These are phyloP conservation scores for Serrognathus titanus DNA, from an alignment of 2,888 invertebrate species.

Conservation along the genomic window DNA sequence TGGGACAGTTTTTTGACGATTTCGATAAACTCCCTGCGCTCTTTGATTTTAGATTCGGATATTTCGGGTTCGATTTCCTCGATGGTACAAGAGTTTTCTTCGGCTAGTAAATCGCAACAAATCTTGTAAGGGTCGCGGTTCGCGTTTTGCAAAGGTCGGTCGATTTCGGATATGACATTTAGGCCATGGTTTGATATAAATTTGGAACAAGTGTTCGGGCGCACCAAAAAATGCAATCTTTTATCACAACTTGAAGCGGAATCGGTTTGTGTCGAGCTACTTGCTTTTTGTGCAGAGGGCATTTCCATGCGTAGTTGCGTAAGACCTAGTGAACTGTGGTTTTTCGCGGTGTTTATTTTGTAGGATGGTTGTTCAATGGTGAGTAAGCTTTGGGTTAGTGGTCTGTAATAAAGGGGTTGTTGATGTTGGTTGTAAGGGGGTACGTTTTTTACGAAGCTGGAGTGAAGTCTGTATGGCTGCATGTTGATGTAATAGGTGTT, in stretches of 20 bases:
- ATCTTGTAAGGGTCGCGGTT: conserved; percentile 12
- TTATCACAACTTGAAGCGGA: background rate
- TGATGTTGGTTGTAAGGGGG: conserved; percentile 6
- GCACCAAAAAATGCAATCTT: conserved; percentile 2
- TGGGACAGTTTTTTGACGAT: conserved; percentile 12
- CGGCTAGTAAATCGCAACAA: conserved; percentile 13
- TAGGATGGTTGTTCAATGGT: background rate
- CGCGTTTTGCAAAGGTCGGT: background rate
- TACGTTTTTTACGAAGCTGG: conserved; percentile 9
- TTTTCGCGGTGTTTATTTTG: conserved; percentile 1
- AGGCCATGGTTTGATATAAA: background rate
- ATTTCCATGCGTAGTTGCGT: conserved; percentile 4
- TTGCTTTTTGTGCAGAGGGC: background rate
- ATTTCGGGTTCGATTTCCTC: background rate
- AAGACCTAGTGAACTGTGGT: conserved; percentile 3
- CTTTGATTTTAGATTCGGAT: conserved; percentile 6
- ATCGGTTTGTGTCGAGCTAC: conserved; percentile 8
- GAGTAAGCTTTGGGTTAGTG: conserved; percentile 12
- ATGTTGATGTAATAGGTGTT: conserved; percentile 13
- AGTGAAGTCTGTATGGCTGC: conserved; percentile 8
- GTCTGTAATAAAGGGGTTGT: background rate
- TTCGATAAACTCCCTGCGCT: conserved; percentile 14
- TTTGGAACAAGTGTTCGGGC: background rate
- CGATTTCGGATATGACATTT: conserved; percentile 2
- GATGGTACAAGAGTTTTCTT: conserved; percentile 5